phyloP scores from a whole-genome alignment of 2,888 invertebrate genomes.

The Biston stratarius region DNA sequence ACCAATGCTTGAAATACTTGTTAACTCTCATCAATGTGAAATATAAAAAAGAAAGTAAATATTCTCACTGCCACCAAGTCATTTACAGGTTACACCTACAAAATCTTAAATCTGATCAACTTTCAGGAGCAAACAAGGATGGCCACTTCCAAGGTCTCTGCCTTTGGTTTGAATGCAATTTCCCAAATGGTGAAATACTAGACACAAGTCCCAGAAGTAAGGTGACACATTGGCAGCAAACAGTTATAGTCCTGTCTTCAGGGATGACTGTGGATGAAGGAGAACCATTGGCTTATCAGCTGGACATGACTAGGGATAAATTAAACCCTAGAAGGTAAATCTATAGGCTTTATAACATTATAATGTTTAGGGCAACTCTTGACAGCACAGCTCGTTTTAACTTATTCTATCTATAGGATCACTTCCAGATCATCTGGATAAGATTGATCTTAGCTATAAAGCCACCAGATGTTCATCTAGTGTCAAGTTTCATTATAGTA shows the following conservation, averaged over 20 bases:
- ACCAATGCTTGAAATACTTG: too few relatives aligned
- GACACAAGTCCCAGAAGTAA: conserved; percentile 91
- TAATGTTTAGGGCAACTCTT: too few relatives aligned
- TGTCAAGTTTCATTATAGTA: too few relatives aligned
- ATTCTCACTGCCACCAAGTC: too few relatives aligned
- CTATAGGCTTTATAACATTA: background rate
- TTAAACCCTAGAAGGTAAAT: conserved; percentile 75
- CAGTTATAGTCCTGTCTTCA: conserved; percentile 92
- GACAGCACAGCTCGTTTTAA: too few relatives aligned
- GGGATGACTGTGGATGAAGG: conserved; percentile 84
- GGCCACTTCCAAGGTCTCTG: conserved; percentile 91
- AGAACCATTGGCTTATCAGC: conserved; percentile 90
- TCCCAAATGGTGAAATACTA: conserved; percentile 87
- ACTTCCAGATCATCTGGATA: too few relatives aligned
- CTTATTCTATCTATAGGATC: too few relatives aligned
- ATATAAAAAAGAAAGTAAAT: too few relatives aligned
- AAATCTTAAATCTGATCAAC: background rate
- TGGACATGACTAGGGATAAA: conserved; percentile 85
- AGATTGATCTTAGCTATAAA: too few relatives aligned
- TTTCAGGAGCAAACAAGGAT: conserved; percentile 80
- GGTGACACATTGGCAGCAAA: conserved; percentile 98
- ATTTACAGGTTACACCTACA: background rate
- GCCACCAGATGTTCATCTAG: too few relatives aligned
- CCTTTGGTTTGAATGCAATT: conserved; percentile 93
- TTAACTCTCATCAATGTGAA: too few relatives aligned